A percentile compares a stretch with the other conserved stretches of the same genome.
Conservation (phyloP, 2,113 vertebrate species). For the Ammodramus savannarum region DNA sequence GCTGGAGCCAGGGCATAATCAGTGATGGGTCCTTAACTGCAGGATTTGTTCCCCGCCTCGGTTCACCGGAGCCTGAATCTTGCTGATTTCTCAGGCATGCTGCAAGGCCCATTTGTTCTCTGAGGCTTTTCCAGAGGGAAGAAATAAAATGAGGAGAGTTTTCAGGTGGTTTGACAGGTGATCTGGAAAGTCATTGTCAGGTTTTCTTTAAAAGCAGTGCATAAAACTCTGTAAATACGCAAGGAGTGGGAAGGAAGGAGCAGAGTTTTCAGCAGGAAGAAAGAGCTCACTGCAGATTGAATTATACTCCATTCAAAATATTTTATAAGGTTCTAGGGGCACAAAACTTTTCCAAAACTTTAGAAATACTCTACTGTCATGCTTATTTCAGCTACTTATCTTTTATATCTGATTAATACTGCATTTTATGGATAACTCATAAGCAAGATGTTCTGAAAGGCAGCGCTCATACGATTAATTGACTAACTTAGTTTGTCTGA, state of each 20-base stretch:
- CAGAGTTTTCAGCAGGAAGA: neutral
- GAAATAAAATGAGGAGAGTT: conserved; percentile 6
- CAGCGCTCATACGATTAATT: accelerated
- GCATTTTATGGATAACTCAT: neutral
- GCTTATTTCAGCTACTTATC: neutral
- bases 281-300: neutral
- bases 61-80: neutral
- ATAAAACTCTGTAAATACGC: neutral
- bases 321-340: neutral
- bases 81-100: conserved; percentile 29
- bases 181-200: conserved; percentile 1
- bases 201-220: neutral
- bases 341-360: neutral
- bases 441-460: neutral
- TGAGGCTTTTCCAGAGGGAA: neutral
- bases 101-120: conserved; percentile 6
- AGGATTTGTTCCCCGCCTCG: neutral
- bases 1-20: neutral
- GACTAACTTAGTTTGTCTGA: neutral
- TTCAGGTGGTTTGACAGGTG: conserved; percentile 27
- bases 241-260: neutral
- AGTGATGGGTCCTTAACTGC: conserved; percentile 14
- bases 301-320: neutral
- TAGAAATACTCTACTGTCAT: neutral
- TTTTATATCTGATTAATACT: neutral